A percentile compares a stretch with the other conserved stretches of the same genome.
These are phyloP conservation scores for human DNA, from an alignment of 2,113 vertebrate species.

Conservation along the genomic window DNA sequence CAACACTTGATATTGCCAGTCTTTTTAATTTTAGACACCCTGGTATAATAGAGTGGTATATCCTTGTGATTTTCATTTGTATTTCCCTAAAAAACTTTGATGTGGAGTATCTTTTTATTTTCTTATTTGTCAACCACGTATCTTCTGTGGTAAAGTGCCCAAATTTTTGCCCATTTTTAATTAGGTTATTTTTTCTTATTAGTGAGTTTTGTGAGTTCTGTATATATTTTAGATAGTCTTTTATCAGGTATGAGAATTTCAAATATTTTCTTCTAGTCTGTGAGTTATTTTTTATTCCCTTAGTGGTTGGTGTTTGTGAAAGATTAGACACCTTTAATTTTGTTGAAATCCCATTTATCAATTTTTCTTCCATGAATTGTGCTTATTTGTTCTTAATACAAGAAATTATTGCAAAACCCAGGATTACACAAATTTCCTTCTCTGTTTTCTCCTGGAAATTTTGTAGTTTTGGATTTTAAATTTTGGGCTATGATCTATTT, in stretches of 20 bases:
- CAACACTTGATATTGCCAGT: background rate
- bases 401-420: background rate
- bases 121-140: background rate
- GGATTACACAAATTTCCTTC: rapidly evolving
- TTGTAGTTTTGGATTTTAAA: background rate
- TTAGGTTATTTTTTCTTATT: background rate
- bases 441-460: background rate
- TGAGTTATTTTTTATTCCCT: background rate
- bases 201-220: background rate
- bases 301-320: background rate
- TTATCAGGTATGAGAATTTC: background rate
- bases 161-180: background rate
- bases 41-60: background rate
- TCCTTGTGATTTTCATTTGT: background rate
- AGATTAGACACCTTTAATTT: background rate
- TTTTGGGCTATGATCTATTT: background rate
- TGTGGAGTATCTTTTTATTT: background rate
- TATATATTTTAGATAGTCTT: background rate
- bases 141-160: background rate
- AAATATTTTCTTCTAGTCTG: background rate
- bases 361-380: background rate
- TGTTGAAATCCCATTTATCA: background rate
- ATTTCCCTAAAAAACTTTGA: background rate
- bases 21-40: background rate
- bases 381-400: background rate